Evolutionary conservation across 2,113 vertebrate genomes (phyloP).

Genomic region (Rhineura floridana): DNA sequence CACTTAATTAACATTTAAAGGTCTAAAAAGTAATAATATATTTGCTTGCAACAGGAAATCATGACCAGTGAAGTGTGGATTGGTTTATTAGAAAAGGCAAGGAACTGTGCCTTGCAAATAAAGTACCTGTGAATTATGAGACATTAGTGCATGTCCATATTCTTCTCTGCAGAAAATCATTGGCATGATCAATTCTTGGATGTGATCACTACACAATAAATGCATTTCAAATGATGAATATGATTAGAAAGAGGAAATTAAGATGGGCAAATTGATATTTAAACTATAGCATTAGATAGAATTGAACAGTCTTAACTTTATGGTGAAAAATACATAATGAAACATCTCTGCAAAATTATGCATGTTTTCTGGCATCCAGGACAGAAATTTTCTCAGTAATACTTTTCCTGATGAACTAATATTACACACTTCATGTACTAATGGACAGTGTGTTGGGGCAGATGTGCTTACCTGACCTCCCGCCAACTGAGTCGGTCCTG

Average conservation of each 20-base stretch:
- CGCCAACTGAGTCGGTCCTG: too few species aligned
- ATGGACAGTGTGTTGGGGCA: too few species aligned
- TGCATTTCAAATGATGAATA: not conserved
- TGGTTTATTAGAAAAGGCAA: not conserved
- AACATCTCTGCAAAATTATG: not conserved
- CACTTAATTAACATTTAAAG: slow-evolving; percentile 11
- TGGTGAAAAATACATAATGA: not conserved
- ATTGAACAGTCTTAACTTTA: not conserved
- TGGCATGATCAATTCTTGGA: not conserved
- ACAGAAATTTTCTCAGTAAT: not conserved
- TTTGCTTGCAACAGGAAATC: slow-evolving; percentile 29
- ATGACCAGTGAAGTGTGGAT: slow-evolving; percentile 24
- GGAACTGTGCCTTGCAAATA: not conserved
- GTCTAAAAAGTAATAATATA: slow-evolving; percentile 20
- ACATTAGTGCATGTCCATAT: not conserved
- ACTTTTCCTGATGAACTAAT: not conserved
- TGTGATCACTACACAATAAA: not conserved
- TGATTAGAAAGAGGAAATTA: not conserved
- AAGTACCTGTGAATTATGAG: not conserved
- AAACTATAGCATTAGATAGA: not conserved
- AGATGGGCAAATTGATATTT: not conserved
- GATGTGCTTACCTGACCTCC: too few species aligned
- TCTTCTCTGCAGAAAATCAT: not conserved
- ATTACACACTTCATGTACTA: too few species aligned
- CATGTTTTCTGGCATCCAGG: not conserved